Conservation (phyloP, 2,797 vertebrate genomes). For the Sebastes trivittatus region DNA sequence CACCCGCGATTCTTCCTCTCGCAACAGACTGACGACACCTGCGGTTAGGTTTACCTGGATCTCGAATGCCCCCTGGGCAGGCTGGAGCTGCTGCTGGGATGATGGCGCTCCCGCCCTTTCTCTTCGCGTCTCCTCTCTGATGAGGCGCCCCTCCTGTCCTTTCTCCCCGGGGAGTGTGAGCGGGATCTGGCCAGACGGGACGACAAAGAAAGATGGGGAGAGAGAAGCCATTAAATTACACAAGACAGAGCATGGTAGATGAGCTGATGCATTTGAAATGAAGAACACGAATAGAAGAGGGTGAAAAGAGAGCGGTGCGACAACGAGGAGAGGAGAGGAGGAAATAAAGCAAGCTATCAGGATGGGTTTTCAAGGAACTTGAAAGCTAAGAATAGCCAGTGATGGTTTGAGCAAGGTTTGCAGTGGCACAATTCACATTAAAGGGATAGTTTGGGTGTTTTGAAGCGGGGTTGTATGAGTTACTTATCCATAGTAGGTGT, state of each 20-base stretch:
- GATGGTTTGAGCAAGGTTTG: neutral
- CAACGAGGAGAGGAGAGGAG: neutral
- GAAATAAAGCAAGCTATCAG: neutral
- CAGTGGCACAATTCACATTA: neutral
- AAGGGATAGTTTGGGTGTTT: neutral
- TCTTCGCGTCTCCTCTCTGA: conserved; percentile 89
- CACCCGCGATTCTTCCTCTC: neutral
- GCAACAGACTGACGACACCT: neutral
- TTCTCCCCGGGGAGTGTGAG: conserved; percentile 88
- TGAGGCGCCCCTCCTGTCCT: conserved; percentile 84
- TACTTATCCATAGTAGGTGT: too few species aligned
- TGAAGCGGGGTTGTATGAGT: too few species aligned
- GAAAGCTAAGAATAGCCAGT: neutral
- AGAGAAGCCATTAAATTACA: conserved; percentile 1
- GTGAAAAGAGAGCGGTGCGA: neutral
- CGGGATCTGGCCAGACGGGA: conserved; percentile 71
- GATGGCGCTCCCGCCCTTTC: conserved; percentile 79
- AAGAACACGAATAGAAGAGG: neutral
- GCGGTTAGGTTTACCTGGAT: conserved; percentile 84
- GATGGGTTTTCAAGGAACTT: neutral
- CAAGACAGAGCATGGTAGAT: neutral
- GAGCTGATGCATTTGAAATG: conserved; percentile 27
- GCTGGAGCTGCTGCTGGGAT: conserved; percentile 86
- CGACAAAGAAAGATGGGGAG: conserved; percentile 19
- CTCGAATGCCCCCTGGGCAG: conserved; percentile 85